Evolutionary conservation across 2,113 vertebrate genomes (phyloP), one percentile per base, ranked within the genome.

Genomic region (Sceloporus tristichus): DNA sequence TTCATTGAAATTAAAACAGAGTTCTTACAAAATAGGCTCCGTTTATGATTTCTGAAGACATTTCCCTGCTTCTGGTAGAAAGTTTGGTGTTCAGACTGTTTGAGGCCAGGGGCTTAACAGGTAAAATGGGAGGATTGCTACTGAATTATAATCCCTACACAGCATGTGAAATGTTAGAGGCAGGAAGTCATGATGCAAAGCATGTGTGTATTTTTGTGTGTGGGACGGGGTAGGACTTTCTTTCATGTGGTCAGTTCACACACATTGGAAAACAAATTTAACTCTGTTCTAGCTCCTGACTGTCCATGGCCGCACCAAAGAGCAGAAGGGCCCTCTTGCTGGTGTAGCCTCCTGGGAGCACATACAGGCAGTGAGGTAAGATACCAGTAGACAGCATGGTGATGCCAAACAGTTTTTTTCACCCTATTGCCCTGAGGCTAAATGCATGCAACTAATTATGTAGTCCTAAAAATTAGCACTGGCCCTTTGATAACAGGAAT

Each of bases 221-320:
- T 10, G 54, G 34, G 66, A 68, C 79, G 77, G 66, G 79, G 75
- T 0, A 34, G 2, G 83, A 74, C 38, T 82, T 81, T 62, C 62
- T 40, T 65, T 79, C 75, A 23, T n/a, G 79, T 89, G 84, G 13
- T 66, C 73, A 65, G 62, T 53, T 88, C 79, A 13, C 14, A 25
- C 54, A 34, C 0, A 75, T 0, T 81, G 78, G 75, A 76, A 80
- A 88, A 77, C 90, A 84, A 92, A 53, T 16, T 2, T 23, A 54
- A 56, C 87, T 90, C 77, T 95, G 3, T 94, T 88, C 9, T 79
- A 99, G 98, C 90, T 99, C 91, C 94, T 99, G 91, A 99, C 99
- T 0, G 98, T 99, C 73, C 99, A 99, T 0, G 99, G 98, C 70
- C 97, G 99, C 86, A 99, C 99, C 89, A 99, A 99, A 94, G 98